Conservation (phyloP, 1,140 invertebrate genomes). For the Apocrypta bakeri region DNA sequence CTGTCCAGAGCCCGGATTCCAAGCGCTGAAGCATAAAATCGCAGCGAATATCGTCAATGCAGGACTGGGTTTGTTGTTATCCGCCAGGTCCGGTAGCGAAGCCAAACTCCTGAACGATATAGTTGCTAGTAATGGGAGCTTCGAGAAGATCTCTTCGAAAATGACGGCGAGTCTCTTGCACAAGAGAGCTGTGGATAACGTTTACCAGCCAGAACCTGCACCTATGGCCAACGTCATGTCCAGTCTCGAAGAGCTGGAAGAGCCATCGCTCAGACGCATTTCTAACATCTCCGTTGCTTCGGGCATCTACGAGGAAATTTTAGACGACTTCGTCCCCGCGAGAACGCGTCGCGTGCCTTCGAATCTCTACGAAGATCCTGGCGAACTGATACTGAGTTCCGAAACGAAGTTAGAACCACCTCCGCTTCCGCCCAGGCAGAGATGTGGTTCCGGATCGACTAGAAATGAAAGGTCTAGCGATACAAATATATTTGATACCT, state of each 20-base stretch:
- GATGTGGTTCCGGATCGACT: slow-evolving; percentile 59
- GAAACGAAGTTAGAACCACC: slow-evolving; percentile 63
- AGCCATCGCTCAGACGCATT: slow-evolving; percentile 64
- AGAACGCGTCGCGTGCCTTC: slow-evolving; percentile 53
- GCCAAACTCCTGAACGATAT: slow-evolving; percentile 58
- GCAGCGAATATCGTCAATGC: slow-evolving; percentile 64
- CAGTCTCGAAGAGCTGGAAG: slow-evolving; percentile 57
- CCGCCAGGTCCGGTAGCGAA: slow-evolving; percentile 60
- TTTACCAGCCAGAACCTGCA: slow-evolving; percentile 62
- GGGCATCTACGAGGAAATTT: slow-evolving; percentile 76
- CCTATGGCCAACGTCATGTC: slow-evolving; percentile 48
- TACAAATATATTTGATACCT: too few relatives aligned
- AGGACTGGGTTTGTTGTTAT: slow-evolving; percentile 63
- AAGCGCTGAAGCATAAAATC: slow-evolving; percentile 61
- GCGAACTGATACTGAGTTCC: slow-evolving; percentile 59
- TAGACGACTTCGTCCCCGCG: slow-evolving; percentile 58
- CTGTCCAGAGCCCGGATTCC: slow-evolving; percentile 55
- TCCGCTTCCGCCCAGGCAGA: slow-evolving; percentile 68
- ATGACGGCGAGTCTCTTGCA: slow-evolving; percentile 31
- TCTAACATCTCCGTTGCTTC: slow-evolving; percentile 74
- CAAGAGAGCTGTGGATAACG: slow-evolving; percentile 60
- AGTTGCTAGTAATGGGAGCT: slow-evolving; percentile 43
- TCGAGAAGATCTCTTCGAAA: slow-evolving; percentile 43
- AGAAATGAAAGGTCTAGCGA: slow-evolving; percentile 63
- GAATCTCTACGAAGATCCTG: slow-evolving; percentile 63